Base-by-base conservation (phyloP, 2,888 invertebrate species). In the Galerucella calmariensis region DNA sequence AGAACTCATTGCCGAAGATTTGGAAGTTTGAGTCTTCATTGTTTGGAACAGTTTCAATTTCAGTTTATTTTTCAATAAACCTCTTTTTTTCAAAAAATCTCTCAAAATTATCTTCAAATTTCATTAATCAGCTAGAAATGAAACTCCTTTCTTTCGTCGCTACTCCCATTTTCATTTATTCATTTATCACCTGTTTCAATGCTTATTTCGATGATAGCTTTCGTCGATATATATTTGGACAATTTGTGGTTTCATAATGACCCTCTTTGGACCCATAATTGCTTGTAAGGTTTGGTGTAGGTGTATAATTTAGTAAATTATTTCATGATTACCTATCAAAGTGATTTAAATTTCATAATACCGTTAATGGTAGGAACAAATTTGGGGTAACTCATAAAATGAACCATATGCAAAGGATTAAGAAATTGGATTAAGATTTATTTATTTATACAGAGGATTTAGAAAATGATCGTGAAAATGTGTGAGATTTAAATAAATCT, bases 201-300 rank as follows among this genome's bases (percentile, higher is more conserved):
- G 61, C 35, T 48, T 16, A 41, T 68, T 44, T 68, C 6, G 44
- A 59, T 59, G 46, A 41, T 41, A 41, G 35, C 35, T 41, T 41
- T 41, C 35, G 35, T 41, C 35, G 35, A 41, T 41, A 41, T 20
- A 24, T 48, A 48, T 68, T 68, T 68, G 41, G 59, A 58, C 62
- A 27, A 48, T 70, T 70, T 70, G 63, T 56, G 70, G 70, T 70
- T 70, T 12, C 41, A 53, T 70, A 63, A 70, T 56, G 62, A 62
- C 51, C 62, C 62, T 44, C 35, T 63, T 63, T 35, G 46, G 63
- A 51, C 41, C 62, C 56, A 61, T 70, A 70, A 70, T 70, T 63
- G 70, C 48, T 63, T 70, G 16, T 20, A 24, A 70, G 48, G 44
- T 58, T 61, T 61, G 44, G 51, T 41, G 62, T 62, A 35, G 62